Conservation (phyloP, 1,140 invertebrate species). For the Andricus grossulariae region DNA sequence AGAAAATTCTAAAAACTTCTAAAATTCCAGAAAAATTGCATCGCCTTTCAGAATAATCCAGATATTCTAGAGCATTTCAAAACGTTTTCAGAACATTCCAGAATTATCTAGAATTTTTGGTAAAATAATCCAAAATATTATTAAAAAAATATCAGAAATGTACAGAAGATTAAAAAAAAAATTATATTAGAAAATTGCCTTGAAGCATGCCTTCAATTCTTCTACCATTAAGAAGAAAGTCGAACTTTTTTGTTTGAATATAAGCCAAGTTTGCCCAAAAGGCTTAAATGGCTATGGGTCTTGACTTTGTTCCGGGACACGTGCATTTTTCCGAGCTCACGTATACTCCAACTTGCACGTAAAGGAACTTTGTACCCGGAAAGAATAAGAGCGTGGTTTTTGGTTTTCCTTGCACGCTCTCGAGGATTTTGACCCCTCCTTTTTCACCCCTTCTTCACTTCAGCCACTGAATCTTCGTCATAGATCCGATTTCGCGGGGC, state of each 20-base stretch:
- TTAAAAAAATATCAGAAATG: too few relatives aligned
- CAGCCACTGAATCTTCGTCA: slow-evolving; percentile 17
- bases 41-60: too few relatives aligned
- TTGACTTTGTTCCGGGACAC: slow-evolving; percentile 16
- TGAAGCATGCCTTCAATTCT: neutral
- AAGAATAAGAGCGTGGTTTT: slow-evolving; percentile 21
- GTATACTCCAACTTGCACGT: neutral
- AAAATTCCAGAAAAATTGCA: too few relatives aligned
- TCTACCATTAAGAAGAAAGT: neutral
- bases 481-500: neutral
- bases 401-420: slow-evolving; percentile 38
- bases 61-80: too few relatives aligned
- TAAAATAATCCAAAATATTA: too few relatives aligned
- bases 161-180: too few relatives aligned
- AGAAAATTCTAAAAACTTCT: too few relatives aligned
- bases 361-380: slow-evolving; percentile 26
- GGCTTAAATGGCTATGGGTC: slow-evolving; percentile 14
- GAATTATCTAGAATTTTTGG: too few relatives aligned
- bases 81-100: too few relatives aligned
- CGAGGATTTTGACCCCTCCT: slow-evolving; percentile 21
- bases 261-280: neutral
- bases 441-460: slow-evolving; percentile 16
- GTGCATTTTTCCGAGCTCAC: slow-evolving; percentile 1
- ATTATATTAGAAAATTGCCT: too few relatives aligned
- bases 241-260: neutral